phyloP scores from a whole-genome alignment of 1,140 invertebrate species.

The Manduca sexta region DNA sequence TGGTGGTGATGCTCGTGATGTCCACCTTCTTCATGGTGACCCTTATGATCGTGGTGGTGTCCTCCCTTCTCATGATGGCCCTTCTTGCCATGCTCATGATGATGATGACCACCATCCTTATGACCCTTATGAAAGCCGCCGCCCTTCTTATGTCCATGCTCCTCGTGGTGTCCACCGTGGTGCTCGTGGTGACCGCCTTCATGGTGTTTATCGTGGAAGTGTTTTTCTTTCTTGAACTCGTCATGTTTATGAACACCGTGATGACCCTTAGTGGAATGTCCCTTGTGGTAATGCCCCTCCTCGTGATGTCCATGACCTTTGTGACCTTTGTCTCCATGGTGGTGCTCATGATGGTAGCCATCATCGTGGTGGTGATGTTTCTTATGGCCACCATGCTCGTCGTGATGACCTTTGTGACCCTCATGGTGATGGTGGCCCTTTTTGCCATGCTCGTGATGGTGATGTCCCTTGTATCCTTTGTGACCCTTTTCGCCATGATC shows the following conservation, averaged over 20 bases:
- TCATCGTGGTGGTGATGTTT: conserved; percentile 83
- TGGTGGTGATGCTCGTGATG: conserved; percentile 76
- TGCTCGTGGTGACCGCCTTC: conserved; percentile 80
- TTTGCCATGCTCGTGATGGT: conserved; percentile 79
- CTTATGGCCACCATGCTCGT: conserved; percentile 82
- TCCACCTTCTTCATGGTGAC: conserved; percentile 72
- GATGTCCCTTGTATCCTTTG: conserved; percentile 75
- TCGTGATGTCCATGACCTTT: conserved; percentile 77
- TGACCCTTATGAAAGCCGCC: conserved; percentile 79
- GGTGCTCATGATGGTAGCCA: conserved; percentile 83
- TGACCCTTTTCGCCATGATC: conserved; percentile 74
- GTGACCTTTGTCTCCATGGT: conserved; percentile 78
- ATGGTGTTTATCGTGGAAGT: conserved; percentile 83
- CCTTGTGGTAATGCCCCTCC: conserved; percentile 80
- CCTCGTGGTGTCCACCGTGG: conserved; percentile 78
- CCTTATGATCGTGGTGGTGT: conserved; percentile 61
- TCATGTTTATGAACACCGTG: conserved; percentile 83
- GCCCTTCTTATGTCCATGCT: conserved; percentile 79
- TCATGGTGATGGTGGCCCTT: conserved; percentile 84
- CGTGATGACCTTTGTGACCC: conserved; percentile 80
- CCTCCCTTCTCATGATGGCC: conserved; percentile 80
- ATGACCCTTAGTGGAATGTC: conserved; percentile 83
- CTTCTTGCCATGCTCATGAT: conserved; percentile 81
- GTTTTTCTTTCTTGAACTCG: conserved; percentile 76
- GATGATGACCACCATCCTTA: conserved; percentile 77